phyloP scores from a whole-genome alignment of 2,113 vertebrate genomes.

The Benitochromis conjunctus region DNA sequence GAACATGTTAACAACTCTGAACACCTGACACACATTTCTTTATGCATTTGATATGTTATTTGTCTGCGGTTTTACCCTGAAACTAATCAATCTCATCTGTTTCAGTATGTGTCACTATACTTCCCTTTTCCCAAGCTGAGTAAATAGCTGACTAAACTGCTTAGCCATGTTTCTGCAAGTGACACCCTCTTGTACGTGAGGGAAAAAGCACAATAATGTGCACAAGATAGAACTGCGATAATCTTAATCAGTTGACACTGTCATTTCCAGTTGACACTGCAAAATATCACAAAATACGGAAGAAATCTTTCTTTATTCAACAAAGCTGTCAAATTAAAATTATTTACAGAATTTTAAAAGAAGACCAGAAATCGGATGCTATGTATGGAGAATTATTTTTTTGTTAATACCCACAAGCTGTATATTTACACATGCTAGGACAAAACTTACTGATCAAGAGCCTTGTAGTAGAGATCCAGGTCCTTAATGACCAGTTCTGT shows the following conservation, averaged over 20 bases:
- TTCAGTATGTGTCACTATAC: neutral
- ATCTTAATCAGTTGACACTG: neutral
- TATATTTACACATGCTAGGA: neutral
- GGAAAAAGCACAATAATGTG: neutral
- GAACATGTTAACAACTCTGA: neutral
- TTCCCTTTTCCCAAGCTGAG: neutral
- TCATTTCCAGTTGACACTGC: neutral
- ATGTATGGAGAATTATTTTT: neutral
- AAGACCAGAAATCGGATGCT: neutral
- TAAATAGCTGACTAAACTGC: neutral
- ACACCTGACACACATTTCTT: neutral
- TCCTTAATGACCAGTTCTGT: constrained; percentile 95
- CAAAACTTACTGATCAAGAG: constrained; percentile 91
- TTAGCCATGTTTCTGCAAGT: neutral
- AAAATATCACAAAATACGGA: neutral
- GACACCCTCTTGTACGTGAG: neutral
- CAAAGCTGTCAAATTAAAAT: neutral
- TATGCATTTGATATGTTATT: neutral
- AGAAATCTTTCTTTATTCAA: neutral
- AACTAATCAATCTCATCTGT: neutral
- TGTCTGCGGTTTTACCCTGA: neutral
- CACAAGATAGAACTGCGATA: neutral
- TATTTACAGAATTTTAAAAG: neutral
- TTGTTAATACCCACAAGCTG: neutral
- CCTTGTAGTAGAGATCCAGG: constrained; percentile 94